phyloP scores from a whole-genome alignment of 2,797 vertebrate genomes.

The Bucorvus abyssinicus region DNA sequence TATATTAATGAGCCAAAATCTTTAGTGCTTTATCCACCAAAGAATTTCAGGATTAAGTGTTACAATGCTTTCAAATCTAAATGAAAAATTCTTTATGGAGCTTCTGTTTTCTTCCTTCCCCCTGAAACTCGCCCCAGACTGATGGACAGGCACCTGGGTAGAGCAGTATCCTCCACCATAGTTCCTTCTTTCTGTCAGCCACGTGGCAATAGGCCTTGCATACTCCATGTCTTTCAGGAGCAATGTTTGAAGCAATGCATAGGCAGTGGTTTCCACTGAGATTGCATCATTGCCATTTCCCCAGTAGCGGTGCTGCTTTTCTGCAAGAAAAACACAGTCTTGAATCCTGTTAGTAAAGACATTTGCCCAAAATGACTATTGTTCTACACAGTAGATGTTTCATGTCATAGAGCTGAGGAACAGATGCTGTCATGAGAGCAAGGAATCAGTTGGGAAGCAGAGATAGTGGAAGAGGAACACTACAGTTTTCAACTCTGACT shows the following conservation, averaged over 20 bases:
- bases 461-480: neutral
- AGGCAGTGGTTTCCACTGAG: constrained; percentile 71
- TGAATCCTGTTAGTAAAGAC: neutral
- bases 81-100: neutral
- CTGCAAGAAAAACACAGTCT: constrained; percentile 28
- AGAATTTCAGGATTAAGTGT: neutral
- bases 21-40: neutral
- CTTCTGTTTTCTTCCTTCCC: neutral
- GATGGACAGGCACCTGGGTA: constrained; percentile 68
- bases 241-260: constrained; percentile 69
- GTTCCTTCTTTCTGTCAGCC: constrained; percentile 71
- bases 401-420: neutral
- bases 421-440: neutral
- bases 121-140: too few relatives aligned
- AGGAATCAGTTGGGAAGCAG: neutral
- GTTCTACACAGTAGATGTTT: neutral
- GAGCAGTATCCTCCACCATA: constrained; percentile 75
- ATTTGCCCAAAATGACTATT: neutral
- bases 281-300: constrained; percentile 35
- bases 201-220: constrained; percentile 20
- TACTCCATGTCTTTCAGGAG: constrained; percentile 33
- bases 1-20: neutral
- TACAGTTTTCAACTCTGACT: neutral
- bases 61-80: neutral
- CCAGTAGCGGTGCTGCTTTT: constrained; percentile 68